Percentiles rank a stretch among this genome's conserved stretches.
Conservation (phyloP, 2,888 invertebrate species). For the Melieria crassipennis region DNA sequence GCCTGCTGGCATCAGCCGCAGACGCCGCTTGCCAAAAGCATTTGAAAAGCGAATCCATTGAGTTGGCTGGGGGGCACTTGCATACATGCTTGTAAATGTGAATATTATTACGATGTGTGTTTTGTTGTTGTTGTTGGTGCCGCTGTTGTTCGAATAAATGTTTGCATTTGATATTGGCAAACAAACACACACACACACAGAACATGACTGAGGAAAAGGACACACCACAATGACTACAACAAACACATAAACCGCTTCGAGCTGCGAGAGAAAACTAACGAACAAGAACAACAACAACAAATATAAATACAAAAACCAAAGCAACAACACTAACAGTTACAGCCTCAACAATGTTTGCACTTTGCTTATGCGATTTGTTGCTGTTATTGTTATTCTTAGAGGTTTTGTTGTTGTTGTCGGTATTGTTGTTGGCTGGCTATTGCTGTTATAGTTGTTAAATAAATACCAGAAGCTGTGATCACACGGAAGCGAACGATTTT, state of each 20-base stretch:
- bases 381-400: constrained; percentile 43
- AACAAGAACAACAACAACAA: constrained; percentile 3
- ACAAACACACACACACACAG: constrained; percentile 39
- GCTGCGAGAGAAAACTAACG: no score
- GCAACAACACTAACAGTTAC: constrained; percentile 37
- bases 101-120: constrained; percentile 53
- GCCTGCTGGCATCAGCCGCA: not conserved
- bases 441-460: constrained; percentile 15
- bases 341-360: constrained; percentile 53
- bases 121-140: constrained; percentile 40
- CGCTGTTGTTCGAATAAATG: constrained; percentile 34
- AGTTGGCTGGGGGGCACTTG: constrained; percentile 52
- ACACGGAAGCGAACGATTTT: not conserved
- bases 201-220: constrained; percentile 40
- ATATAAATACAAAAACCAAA: constrained; percentile 55
- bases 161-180: constrained; percentile 43
- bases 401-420: constrained; percentile 43
- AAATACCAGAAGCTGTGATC: constrained; percentile 14
- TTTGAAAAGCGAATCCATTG: constrained; percentile 51
- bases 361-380: constrained; percentile 56
- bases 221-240: constrained; percentile 1
- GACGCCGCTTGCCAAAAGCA: constrained; percentile 19
- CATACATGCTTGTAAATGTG: constrained; percentile 49
- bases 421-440: constrained; percentile 46
- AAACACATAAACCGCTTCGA: constrained; percentile 31